Conservation (phyloP, 2,888 invertebrate genomes). For the Megastigmus dorsalis region DNA sequence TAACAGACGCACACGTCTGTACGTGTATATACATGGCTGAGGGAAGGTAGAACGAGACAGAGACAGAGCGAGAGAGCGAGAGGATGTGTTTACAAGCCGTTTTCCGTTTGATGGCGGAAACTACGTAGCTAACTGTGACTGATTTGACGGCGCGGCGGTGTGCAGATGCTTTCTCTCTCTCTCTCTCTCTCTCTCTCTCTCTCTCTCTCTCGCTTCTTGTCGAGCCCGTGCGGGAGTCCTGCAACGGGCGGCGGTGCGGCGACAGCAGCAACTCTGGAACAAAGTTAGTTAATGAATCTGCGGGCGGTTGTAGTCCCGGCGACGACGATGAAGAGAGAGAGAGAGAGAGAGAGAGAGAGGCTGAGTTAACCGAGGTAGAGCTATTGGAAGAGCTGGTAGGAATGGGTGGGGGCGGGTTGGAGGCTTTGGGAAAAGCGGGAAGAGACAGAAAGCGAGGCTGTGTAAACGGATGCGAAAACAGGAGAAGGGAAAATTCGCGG, state of each 20-base stretch:
- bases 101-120: conserved; percentile 71
- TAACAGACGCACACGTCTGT: background rate
- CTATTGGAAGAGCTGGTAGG: background rate
- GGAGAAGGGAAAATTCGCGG: conserved; percentile 32
- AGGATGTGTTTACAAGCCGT: conserved; percentile 66
- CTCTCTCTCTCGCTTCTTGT: conserved; percentile 27
- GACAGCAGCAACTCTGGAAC: conserved; percentile 61
- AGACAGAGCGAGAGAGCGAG: conserved; percentile 46
- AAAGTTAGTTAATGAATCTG: conserved; percentile 74
- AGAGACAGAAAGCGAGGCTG: conserved; percentile 15
- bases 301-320: conserved; percentile 59
- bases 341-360: too few relatives aligned
- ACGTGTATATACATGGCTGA: background rate
- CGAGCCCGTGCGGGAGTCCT: conserved; percentile 64
- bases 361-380: conserved; percentile 34
- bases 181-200: conserved; percentile 50
- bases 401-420: too few relatives aligned
- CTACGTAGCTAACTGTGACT: conserved; percentile 70
- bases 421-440: background rate
- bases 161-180: conserved; percentile 38
- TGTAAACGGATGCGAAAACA: conserved; percentile 47
- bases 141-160: conserved; percentile 67
- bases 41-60: background rate
- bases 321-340: conserved; percentile 39
- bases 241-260: conserved; percentile 63